Percentiles rank a stretch among this genome's conserved stretches.
These are phyloP conservation scores for Chinchilla lanigera DNA, from an alignment of 2,113 vertebrate genomes.

Conservation along the genomic window DNA sequence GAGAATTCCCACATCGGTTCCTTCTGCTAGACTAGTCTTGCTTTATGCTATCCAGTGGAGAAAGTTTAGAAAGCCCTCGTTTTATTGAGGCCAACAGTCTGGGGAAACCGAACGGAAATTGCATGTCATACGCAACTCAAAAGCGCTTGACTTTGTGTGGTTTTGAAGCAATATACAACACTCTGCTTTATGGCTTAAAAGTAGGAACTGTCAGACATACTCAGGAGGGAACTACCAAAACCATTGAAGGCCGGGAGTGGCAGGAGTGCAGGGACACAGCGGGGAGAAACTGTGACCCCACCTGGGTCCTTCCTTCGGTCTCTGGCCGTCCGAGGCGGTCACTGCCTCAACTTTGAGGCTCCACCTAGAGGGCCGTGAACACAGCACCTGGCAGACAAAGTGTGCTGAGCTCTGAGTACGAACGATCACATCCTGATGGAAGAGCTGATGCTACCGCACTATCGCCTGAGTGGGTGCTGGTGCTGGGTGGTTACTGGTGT, in stretches of 20 bases:
- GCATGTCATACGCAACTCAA: not conserved
- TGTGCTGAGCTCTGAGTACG: not conserved
- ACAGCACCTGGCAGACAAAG: not conserved
- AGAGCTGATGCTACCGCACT: not conserved
- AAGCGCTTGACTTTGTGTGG: not conserved
- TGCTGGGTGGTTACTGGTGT: too few relatives aligned
- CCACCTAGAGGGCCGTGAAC: not conserved
- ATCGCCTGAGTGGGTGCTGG: not conserved
- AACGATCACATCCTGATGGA: not conserved
- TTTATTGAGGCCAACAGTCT: not conserved
- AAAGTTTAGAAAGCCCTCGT: not conserved
- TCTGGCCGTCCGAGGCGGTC: too few relatives aligned
- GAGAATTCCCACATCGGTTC: not conserved
- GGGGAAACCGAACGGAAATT: not conserved
- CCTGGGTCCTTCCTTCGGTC: too few relatives aligned
- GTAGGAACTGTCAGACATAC: not conserved
- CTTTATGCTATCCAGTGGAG: not conserved
- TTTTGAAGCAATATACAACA: not conserved
- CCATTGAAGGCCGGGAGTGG: not conserved
- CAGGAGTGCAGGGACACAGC: not conserved
- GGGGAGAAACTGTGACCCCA: not conserved
- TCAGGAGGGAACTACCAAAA: not conserved
- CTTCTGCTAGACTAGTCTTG: not conserved
- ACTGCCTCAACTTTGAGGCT: not conserved
- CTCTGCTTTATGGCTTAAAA: not conserved